These are phyloP conservation scores for Porites lutea DNA, from an alignment of 64 coral and sea anemone genomes.

Conservation along the genomic window DNA sequence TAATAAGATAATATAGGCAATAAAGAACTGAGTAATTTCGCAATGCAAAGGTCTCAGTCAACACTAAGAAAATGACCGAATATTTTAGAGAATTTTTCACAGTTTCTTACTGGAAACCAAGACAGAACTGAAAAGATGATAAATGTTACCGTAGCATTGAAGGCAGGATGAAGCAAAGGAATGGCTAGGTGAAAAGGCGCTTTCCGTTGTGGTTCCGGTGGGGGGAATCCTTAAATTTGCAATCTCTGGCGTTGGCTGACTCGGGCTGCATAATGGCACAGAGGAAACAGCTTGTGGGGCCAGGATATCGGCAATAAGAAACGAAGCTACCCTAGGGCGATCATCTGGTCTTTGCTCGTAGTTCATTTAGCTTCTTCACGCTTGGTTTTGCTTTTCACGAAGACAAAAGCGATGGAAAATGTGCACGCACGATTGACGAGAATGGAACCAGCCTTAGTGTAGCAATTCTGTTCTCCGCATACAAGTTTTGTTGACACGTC, in stretches of 20 bases:
- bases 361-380: neutral
- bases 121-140: neutral
- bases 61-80: too few species aligned
- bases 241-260: neutral
- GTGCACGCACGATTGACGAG: neutral
- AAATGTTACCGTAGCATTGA: constrained; percentile 26
- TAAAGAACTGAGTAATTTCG: too few species aligned
- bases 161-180: neutral
- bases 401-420: neutral
- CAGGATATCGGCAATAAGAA: constrained; percentile 41
- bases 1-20: neutral
- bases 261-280: neutral
- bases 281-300: neutral
- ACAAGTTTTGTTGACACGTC: constrained; percentile 37
- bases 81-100: too few species aligned
- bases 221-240: neutral
- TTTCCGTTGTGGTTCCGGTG: neutral
- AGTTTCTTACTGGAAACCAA: too few species aligned
- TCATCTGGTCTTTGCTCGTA: constrained; percentile 23
- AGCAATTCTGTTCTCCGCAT: neutral
- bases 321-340: constrained; percentile 25
- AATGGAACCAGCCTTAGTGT: neutral
- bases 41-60: too few species aligned
- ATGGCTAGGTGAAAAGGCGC: neutral
- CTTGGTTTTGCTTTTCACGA: neutral